These are phyloP conservation scores for Spialia ferax DNA, from an alignment of 2,888 invertebrate species.

Conservation along the genomic window DNA sequence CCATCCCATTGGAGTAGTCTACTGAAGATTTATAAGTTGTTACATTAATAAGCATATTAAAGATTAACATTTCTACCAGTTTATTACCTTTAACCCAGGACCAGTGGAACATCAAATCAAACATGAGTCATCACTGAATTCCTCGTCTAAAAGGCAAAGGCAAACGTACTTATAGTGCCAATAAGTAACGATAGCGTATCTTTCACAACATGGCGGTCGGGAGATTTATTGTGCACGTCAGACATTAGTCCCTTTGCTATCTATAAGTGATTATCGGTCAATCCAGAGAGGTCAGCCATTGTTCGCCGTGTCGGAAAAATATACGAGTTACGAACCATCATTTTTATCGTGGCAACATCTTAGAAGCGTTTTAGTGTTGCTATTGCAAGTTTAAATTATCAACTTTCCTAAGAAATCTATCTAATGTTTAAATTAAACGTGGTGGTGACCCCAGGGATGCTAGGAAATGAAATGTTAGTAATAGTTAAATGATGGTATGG, in stretches of 20 bases:
- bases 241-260: constrained; percentile 54
- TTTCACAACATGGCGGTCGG: constrained; percentile 47
- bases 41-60: too few relatives aligned
- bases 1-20: too few relatives aligned
- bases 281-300: constrained; percentile 54
- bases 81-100: neutral
- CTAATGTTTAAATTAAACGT: neutral
- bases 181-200: constrained; percentile 57
- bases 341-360: constrained; percentile 39
- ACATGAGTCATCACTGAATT: constrained; percentile 36
- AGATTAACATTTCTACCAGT: neutral
- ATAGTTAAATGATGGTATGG: too few relatives aligned
- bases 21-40: too few relatives aligned
- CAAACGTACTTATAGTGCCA: constrained; percentile 43
- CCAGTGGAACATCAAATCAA: constrained; percentile 6
- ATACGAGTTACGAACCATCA: constrained; percentile 41
- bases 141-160: constrained; percentile 34
- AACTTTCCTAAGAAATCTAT: neutral
- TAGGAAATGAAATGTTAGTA: too few relatives aligned
- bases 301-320: constrained; percentile 47
- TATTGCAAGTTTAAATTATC: constrained; percentile 29
- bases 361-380: constrained; percentile 32
- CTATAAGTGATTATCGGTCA: constrained; percentile 58
- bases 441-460: too few relatives aligned
- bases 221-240: constrained; percentile 54